These are phyloP conservation scores for Craterocephalus amniculus DNA, from an alignment of 2,797 vertebrate species.

Conservation along the genomic window DNA sequence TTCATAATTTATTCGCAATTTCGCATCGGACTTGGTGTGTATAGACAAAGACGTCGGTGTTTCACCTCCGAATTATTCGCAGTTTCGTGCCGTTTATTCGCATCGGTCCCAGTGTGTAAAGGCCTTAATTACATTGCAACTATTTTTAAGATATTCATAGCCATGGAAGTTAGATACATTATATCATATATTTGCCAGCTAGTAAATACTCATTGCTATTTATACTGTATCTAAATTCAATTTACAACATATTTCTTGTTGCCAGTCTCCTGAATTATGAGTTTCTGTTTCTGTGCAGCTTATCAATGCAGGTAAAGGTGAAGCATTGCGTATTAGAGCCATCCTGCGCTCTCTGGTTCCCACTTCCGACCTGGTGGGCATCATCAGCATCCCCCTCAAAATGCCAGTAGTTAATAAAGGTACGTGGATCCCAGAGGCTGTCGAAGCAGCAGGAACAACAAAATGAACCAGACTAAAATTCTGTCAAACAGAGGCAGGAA, in stretches of 20 bases:
- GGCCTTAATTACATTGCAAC: too few species aligned
- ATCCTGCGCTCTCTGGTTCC: conserved; percentile 97
- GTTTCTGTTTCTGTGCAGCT: conserved; percentile 80
- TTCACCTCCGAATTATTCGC: too few species aligned
- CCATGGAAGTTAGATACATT: too few species aligned
- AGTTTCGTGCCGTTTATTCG: too few species aligned
- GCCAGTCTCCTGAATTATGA: background rate
- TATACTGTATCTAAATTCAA: too few species aligned
- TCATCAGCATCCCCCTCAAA: conserved; percentile 96
- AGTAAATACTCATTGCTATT: too few species aligned
- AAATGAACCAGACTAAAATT: background rate
- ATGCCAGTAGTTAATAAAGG: conserved; percentile 94
- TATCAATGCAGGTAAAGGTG: conserved; percentile 97
- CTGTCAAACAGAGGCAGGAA: background rate
- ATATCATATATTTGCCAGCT: too few species aligned
- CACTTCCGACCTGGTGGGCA: conserved; percentile 93
- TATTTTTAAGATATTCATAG: too few species aligned
- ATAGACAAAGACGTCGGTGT: too few species aligned
- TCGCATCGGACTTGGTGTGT: too few species aligned
- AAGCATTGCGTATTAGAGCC: conserved; percentile 95
- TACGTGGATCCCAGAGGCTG: conserved; percentile 57
- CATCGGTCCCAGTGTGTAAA: too few species aligned
- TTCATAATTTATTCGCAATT: too few species aligned
- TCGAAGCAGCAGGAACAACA: background rate
- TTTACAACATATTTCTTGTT: background rate